Percentiles rank a stretch among this genome's conserved stretches.
These are phyloP conservation scores for Elephantulus edwardii DNA, from an alignment of 2,113 vertebrate genomes.

Conservation along the genomic window DNA sequence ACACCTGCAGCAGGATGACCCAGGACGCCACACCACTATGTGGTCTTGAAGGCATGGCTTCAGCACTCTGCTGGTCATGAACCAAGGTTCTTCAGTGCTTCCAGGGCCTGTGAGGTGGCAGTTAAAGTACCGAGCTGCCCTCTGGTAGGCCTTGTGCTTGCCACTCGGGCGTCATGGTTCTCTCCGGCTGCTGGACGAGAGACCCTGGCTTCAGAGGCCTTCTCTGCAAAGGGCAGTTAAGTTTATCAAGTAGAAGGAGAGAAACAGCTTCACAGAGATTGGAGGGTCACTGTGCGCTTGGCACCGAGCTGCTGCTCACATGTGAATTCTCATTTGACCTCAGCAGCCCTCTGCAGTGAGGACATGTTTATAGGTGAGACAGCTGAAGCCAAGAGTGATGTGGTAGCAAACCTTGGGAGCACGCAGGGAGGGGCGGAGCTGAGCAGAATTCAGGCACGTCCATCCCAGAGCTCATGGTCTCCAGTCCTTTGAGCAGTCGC, in stretches of 20 bases:
- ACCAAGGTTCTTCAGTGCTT: neutral
- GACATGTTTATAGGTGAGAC: neutral
- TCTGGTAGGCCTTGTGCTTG: rapidly evolving
- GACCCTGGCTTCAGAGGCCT: too few relatives aligned
- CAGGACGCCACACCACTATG: neutral
- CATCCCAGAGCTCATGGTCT: rapidly evolving
- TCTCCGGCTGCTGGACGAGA: neutral
- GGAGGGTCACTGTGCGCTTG: rapidly evolving
- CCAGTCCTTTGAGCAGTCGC: neutral
- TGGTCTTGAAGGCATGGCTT: rapidly evolving
- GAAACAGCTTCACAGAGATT: rapidly evolving
- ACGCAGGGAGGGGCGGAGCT: too few relatives aligned
- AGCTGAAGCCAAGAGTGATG: neutral
- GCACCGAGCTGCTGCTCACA: rapidly evolving
- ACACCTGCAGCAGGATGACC: neutral
- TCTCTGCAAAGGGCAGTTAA: neutral
- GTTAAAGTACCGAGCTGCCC: neutral
- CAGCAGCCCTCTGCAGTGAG: too few relatives aligned
- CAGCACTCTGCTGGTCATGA: rapidly evolving
- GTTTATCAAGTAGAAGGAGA: neutral
- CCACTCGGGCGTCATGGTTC: neutral
- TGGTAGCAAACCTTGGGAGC: rapidly evolving
- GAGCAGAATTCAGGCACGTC: neutral
- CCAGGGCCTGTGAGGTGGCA: neutral
- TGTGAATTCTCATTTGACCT: neutral